Conservation (phyloP, 2,113 vertebrate species). For the Oreochromis tanganicae region DNA sequence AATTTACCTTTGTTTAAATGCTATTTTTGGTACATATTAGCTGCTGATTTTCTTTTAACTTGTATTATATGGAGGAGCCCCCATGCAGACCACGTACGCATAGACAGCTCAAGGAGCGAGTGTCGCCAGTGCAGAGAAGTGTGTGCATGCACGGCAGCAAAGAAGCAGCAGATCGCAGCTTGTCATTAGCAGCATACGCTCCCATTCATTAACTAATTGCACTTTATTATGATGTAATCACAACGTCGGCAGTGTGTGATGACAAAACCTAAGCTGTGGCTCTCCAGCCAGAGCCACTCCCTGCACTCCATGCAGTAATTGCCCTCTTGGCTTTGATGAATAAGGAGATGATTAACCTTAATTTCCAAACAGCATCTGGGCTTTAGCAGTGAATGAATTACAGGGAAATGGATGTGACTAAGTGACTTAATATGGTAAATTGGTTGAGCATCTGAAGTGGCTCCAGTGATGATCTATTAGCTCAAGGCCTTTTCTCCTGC, state of each 20-base stretch:
- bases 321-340: slow-evolving; percentile 83
- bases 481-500: slow-evolving; percentile 50
- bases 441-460: slow-evolving; percentile 65
- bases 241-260: slow-evolving; percentile 68
- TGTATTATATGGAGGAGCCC: not conserved
- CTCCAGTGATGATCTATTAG: slow-evolving; percentile 59
- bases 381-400: slow-evolving; percentile 91
- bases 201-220: slow-evolving; percentile 80
- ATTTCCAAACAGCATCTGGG: slow-evolving; percentile 84
- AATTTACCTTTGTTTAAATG: accelerated
- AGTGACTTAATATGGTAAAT: slow-evolving; percentile 89
- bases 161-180: slow-evolving; percentile 31
- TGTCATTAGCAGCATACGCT: slow-evolving; percentile 65
- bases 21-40: not conserved
- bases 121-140: not conserved
- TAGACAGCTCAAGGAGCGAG: not conserved
- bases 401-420: slow-evolving; percentile 80
- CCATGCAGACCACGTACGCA: accelerated
- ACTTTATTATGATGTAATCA: slow-evolving; percentile 82
- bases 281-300: slow-evolving; percentile 69
- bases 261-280: slow-evolving; percentile 68
- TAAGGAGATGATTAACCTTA: slow-evolving; percentile 94
- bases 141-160: not conserved
- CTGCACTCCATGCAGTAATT: slow-evolving; percentile 82
- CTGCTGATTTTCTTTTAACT: not conserved